These are phyloP conservation scores for Rhynchonycteris naso DNA, from an alignment of 2,797 vertebrate species.

Conservation along the genomic window DNA sequence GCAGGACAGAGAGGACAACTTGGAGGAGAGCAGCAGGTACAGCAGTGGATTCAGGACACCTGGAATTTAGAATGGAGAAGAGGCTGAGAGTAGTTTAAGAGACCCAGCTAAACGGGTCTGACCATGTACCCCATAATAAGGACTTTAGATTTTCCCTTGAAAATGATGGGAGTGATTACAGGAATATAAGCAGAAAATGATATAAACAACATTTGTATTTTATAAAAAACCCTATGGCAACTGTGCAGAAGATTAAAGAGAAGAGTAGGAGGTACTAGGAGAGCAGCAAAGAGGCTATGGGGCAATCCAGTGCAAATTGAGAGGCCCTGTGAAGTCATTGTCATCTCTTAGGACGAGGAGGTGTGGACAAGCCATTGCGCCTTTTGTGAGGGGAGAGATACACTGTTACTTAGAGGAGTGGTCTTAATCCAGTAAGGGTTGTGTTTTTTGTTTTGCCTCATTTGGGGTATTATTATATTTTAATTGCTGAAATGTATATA, in stretches of 20 bases:
- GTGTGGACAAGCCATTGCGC: neutral
- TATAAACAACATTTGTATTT: constrained; percentile 9
- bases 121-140: neutral
- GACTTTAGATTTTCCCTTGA: constrained; percentile 21
- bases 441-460: neutral
- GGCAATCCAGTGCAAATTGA: neutral
- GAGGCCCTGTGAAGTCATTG: no score
- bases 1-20: neutral
- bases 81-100: neutral
- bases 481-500: neutral
- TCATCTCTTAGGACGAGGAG: neutral
- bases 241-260: neutral
- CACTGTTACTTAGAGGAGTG: neutral
- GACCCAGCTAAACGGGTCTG: neutral
- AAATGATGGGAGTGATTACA: neutral
- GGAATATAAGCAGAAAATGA: neutral
- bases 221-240: neutral
- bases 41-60: neutral
- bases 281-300: no score
- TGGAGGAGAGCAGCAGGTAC: neutral
- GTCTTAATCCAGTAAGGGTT: neutral
- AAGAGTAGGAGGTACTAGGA: neutral
- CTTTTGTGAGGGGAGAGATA: neutral
- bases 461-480: neutral
- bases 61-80: no score